These are phyloP conservation scores for Heliconius nattereri DNA, from an alignment of 1,140 invertebrate species.

Conservation along the genomic window DNA sequence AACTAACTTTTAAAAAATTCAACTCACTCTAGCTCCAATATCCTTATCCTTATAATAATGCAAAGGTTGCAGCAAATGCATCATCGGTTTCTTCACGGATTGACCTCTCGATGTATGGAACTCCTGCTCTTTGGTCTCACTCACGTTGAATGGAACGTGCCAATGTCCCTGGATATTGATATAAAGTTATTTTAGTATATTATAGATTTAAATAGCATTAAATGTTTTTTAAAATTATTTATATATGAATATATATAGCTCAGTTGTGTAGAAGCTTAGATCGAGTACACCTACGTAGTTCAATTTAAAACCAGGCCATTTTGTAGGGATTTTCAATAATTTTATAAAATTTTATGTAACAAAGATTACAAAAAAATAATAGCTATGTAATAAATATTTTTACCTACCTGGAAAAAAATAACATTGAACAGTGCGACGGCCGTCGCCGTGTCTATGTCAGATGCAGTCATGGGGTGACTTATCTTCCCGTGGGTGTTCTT, in stretches of 20 bases:
- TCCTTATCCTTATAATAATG: constrained; percentile 43
- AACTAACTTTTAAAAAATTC: too few relatives aligned
- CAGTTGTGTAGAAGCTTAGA: too few relatives aligned
- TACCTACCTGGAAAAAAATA: constrained; percentile 47
- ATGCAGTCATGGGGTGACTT: constrained; percentile 28
- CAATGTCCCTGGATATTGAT: constrained; percentile 46
- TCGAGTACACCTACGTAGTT: too few relatives aligned
- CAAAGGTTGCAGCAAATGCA: constrained; percentile 47
- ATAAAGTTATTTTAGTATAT: too few relatives aligned
- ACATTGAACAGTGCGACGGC: constrained; percentile 44
- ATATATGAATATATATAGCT: too few relatives aligned
- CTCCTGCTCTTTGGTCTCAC: constrained; percentile 44
- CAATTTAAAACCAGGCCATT: too few relatives aligned
- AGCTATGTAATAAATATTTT: constrained; percentile 1
- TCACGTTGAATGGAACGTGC: constrained; percentile 50
- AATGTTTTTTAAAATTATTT: too few relatives aligned
- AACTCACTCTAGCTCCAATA: constrained; percentile 45
- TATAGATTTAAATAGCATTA: too few relatives aligned
- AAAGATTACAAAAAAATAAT: too few relatives aligned
- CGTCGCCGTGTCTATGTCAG: constrained; percentile 21
- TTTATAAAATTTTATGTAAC: not conserved
- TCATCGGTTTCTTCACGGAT: constrained; percentile 48
- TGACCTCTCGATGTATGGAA: constrained; percentile 40
- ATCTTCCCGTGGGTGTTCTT: constrained; percentile 37
- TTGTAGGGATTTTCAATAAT: too few relatives aligned